Conservation (phyloP, 1,140 invertebrate species). For the Rhysida immarginata region DNA sequence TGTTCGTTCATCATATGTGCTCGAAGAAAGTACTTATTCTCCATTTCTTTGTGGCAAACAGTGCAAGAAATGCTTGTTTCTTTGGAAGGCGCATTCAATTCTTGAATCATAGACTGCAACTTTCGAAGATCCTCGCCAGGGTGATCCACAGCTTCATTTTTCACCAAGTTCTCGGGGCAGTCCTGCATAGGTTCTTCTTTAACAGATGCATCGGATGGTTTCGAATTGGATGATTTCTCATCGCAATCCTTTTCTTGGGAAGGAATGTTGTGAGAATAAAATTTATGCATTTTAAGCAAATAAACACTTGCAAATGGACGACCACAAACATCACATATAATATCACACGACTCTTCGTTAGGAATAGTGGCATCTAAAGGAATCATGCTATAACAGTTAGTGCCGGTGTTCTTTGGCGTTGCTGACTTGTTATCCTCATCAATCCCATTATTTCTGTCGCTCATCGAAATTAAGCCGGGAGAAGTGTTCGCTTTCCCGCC, state of each 20-base stretch:
- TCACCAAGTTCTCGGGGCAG: constrained; percentile 10
- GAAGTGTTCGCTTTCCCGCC: too few relatives aligned
- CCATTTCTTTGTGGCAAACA: constrained; percentile 41
- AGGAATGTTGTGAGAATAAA: constrained; percentile 30
- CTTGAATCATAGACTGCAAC: constrained; percentile 77
- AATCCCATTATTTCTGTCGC: too few relatives aligned
- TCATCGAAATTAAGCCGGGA: too few relatives aligned
- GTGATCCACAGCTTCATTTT: constrained; percentile 10
- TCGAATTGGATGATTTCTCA: constrained; percentile 12
- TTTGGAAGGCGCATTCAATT: constrained; percentile 49
- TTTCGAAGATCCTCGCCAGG: constrained; percentile 60
- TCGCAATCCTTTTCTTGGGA: constrained; percentile 18
- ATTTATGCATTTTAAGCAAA: constrained; percentile 37
- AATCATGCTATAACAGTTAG: neutral
- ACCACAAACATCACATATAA: constrained; percentile 38
- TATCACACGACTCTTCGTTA: constrained; percentile 23
- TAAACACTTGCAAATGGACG: constrained; percentile 39
- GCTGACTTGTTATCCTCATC: constrained; percentile 9
- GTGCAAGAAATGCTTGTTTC: constrained; percentile 40
- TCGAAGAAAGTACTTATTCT: constrained; percentile 38
- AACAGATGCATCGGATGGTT: constrained; percentile 31
- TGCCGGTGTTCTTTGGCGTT: neutral
- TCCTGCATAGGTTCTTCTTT: constrained; percentile 2
- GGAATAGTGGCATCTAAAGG: neutral
- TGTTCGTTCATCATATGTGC: constrained; percentile 44